A percentile compares a stretch with the other conserved stretches of the same genome.
Conservation (phyloP, 2,797 vertebrate species). For the Rallus crepitans region DNA sequence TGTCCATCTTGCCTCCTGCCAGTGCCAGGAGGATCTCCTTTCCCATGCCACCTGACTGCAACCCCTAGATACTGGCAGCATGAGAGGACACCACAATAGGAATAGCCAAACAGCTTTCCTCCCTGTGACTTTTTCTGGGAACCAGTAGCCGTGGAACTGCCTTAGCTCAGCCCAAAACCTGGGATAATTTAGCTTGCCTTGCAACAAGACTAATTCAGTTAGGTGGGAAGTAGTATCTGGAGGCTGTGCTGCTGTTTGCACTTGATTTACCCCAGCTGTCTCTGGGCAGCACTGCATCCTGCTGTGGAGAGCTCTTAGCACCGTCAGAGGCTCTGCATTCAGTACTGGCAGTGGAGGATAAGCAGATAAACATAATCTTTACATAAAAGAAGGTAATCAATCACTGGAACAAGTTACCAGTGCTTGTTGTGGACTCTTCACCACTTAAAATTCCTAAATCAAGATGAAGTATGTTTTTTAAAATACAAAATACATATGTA, state of each 20-base stretch:
- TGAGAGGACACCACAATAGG: background rate
- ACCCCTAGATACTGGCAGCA: accelerated
- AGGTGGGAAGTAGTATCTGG: background rate
- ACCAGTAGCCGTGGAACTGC: background rate
- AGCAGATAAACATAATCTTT: background rate
- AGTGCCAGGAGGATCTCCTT: background rate
- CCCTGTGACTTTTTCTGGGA: background rate
- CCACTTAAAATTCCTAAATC: background rate
- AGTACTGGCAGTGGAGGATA: background rate
- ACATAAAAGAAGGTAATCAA: background rate
- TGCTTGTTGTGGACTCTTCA: background rate
- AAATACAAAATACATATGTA: background rate
- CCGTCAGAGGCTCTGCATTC: background rate
- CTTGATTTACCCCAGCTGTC: background rate
- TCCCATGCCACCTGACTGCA: background rate
- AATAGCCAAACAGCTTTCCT: background rate
- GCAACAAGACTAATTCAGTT: background rate
- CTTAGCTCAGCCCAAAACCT: background rate
- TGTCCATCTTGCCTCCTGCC: background rate
- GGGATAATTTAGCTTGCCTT: background rate
- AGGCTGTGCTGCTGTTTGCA: background rate
- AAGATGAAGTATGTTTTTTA: background rate
- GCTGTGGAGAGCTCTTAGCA: background rate
- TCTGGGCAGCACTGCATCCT: background rate
- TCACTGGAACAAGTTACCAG: background rate